Conservation (phyloP, 2,797 vertebrate species). For the Pygocentrus nattereri region DNA sequence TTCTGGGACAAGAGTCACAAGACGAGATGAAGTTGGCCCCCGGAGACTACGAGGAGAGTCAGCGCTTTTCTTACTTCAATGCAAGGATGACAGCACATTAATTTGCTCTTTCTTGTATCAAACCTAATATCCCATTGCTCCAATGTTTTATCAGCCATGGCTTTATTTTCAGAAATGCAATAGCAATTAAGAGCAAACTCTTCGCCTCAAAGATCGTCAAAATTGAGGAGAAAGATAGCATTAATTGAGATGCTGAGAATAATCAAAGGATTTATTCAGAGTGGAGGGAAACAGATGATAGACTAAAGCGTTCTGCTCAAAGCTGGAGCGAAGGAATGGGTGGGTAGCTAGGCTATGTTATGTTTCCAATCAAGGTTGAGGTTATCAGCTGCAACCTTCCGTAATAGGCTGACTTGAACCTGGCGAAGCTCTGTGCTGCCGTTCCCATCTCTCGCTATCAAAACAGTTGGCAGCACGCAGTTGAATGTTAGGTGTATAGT, state of each 20-base stretch:
- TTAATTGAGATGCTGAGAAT: conserved; percentile 62
- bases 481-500: not conserved
- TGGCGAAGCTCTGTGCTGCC: not conserved
- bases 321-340: conserved; percentile 1
- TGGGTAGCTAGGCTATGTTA: not conserved
- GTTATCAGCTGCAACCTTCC: conserved; percentile 37
- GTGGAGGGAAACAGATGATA: conserved; percentile 49
- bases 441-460: conserved; percentile 16
- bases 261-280: conserved; percentile 59
- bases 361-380: conserved; percentile 8
- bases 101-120: conserved; percentile 68
- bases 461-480: not conserved
- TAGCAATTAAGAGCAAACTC: conserved; percentile 58
- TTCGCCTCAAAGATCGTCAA: conserved; percentile 57
- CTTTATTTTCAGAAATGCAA: conserved; percentile 53
- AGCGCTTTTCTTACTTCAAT: conserved; percentile 69
- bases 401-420: conserved; percentile 24
- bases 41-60: conserved; percentile 53
- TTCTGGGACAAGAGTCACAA: conserved; percentile 69
- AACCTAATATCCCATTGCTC: conserved; percentile 67
- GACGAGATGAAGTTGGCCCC: conserved; percentile 61
- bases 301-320: conserved; percentile 16
- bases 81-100: conserved; percentile 70
- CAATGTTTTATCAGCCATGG: conserved; percentile 54
- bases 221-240: conserved; percentile 54